Conservation (phyloP, 2,797 vertebrate species). For the Lutjanus argentimaculatus region DNA sequence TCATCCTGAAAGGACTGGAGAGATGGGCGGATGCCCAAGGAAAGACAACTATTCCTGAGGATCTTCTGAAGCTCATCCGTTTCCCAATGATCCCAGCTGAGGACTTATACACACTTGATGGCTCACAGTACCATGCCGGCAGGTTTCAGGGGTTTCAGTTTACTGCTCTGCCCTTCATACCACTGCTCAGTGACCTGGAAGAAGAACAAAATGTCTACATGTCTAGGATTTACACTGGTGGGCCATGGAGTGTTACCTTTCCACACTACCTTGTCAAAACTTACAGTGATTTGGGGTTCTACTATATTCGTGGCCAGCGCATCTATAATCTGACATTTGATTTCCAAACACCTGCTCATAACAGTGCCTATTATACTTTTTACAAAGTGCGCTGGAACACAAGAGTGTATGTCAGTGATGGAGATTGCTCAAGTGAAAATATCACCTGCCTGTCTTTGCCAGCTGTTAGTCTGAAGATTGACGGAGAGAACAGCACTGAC, state of each 20-base stretch:
- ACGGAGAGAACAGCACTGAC: conserved; percentile 16
- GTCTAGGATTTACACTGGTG: conserved; percentile 60
- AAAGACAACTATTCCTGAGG: conserved; percentile 7
- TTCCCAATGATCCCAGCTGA: conserved; percentile 79
- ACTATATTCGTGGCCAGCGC: not conserved
- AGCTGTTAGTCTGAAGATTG: conserved; percentile 37
- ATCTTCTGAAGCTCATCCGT: conserved; percentile 62
- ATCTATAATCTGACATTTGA: not conserved
- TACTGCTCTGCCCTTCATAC: conserved; percentile 63
- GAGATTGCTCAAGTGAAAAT: conserved; percentile 52
- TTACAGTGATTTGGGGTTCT: not conserved
- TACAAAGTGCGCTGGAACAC: conserved; percentile 59
- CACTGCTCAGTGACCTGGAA: conserved; percentile 47
- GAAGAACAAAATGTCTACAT: conserved; percentile 48
- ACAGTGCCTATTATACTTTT: conserved; percentile 53
- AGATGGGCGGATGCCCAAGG: conserved; percentile 60
- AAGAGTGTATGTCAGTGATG: conserved; percentile 10
- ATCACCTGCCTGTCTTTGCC: conserved; percentile 40
- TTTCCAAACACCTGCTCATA: conserved; percentile 70
- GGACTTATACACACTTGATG: conserved; percentile 67
- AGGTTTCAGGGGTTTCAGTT: conserved; percentile 76
- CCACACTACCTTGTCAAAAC: not conserved
- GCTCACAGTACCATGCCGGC: conserved; percentile 47
- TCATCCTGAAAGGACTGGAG: conserved; percentile 71
- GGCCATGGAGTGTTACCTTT: conserved; percentile 70